Evolutionary conservation across 2,797 vertebrate species (phyloP).

Genomic region (Coregonus suidteri): DNA sequence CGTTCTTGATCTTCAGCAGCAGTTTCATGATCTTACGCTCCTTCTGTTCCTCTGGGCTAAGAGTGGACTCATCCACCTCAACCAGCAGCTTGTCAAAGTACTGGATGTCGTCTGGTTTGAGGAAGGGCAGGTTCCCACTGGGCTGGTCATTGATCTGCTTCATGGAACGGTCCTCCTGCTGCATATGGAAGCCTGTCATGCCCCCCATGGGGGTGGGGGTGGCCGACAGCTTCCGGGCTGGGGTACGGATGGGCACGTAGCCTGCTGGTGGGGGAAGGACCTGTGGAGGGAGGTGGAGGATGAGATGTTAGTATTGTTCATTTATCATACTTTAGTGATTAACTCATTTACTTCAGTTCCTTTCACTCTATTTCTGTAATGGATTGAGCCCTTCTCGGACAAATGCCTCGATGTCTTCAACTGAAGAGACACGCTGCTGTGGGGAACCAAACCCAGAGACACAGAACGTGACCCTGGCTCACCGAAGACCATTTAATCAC

Average conservation of each 20-base stretch:
- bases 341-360: neutral
- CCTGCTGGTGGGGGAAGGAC: slow-evolving; percentile 96
- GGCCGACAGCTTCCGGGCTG: slow-evolving; percentile 93
- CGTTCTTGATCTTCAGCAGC: slow-evolving; percentile 97
- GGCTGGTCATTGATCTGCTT: slow-evolving; percentile 98
- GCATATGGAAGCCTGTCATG: slow-evolving; percentile 99
- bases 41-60: slow-evolving; percentile 98
- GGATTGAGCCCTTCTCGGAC: neutral
- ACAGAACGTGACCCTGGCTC: neutral
- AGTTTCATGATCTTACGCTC: slow-evolving; percentile 99
- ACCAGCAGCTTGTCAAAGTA: slow-evolving; percentile 99
- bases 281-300: slow-evolving; percentile 58
- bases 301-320: slow-evolving; percentile 6
- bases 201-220: slow-evolving; percentile 96
- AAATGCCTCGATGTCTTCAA: neutral
- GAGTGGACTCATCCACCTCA: slow-evolving; percentile 97
- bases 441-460: neutral
- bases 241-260: slow-evolving; percentile 97
- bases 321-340: neutral
- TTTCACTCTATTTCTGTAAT: neutral
- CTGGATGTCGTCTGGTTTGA: slow-evolving; percentile 98
- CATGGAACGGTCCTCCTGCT: slow-evolving; percentile 91
- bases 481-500: no score
- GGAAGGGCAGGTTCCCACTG: slow-evolving; percentile 96
- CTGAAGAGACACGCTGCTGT: no score